phyloP scores from a whole-genome alignment of 2,888 invertebrate species.

The Epirrita christyi region DNA sequence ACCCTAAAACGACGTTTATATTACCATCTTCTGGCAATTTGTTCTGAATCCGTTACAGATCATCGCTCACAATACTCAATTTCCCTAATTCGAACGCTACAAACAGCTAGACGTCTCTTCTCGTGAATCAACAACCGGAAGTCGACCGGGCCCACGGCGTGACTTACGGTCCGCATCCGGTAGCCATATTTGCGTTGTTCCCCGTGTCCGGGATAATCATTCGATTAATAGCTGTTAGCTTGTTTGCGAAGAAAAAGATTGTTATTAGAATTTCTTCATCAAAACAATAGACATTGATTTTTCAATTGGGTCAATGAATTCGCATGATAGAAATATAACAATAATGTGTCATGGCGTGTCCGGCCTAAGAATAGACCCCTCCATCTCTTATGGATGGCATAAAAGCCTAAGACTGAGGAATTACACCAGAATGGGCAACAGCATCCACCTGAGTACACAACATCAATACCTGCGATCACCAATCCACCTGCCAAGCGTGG shows the following conservation, averaged over 20 bases:
- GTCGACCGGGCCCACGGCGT: conserved; percentile 69
- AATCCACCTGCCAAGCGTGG: too few species aligned
- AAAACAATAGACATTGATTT: neutral
- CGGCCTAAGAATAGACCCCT: too few species aligned
- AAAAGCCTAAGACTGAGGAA: too few species aligned
- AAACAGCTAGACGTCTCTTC: conserved; percentile 43
- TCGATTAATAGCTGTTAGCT: conserved; percentile 46
- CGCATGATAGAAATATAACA: too few species aligned
- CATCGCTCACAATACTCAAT: conserved; percentile 32
- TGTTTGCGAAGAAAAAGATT: conserved; percentile 20
- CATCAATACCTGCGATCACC: too few species aligned
- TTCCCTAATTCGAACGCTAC: conserved; percentile 32
- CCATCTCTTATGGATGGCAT: too few species aligned
- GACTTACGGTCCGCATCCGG: conserved; percentile 80
- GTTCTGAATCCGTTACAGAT: conserved; percentile 11
- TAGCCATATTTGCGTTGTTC: conserved; percentile 78
- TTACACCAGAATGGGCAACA: too few species aligned
- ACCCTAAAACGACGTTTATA: neutral
- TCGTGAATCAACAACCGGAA: conserved; percentile 63
- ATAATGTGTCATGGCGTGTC: too few species aligned
- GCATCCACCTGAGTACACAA: too few species aligned
- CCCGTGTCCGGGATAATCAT: conserved; percentile 58
- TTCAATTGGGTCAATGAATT: neutral
- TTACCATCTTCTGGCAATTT: neutral
- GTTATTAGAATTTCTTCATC: neutral